Evolutionary conservation across 2,113 vertebrate species (phyloP), one percentile per base, ranked within the genome.

Genomic region (Archilochus colubris): DNA sequence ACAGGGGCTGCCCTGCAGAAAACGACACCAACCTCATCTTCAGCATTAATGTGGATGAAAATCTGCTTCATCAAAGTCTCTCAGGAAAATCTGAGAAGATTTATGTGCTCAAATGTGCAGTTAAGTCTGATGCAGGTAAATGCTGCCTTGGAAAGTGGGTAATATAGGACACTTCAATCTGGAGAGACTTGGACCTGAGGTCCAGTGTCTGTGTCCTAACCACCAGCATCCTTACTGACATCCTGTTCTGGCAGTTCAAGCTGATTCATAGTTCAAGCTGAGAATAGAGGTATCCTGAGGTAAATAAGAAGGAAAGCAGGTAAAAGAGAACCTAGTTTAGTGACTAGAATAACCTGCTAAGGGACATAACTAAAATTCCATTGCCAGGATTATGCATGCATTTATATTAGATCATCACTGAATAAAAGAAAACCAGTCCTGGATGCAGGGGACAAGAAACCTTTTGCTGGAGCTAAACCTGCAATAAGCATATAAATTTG

Each of bases 311-410:
- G 1, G 6, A 72, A 77, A 77, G 44, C 11, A 58, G 38, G 20
- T 53, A 21, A 59, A 66, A 72, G 40, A 44, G 7, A 62, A 8
- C 16, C 43, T 50, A 9, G 9, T 58, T n/a, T 16, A 48, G 20
- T 0, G 0, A 17, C 8, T 66, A 23, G 5, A 58, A 10, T 13
- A 23, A 12, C 11, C 53, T 75, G 16, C 19, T n/a, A 57, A 27
- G 22, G 11, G 40, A 14, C 38, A 57, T 8, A 53, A 28, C 12
- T 43, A 7, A 81, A 77, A 36, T 40, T 5, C 17, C 33, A 11
- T 12, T 6, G 28, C 43, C 12, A 27, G n/a, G 15, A 22, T 72
- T 57, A 61, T 25, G 11, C 44, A 24, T 46, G 21, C 9, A 38
- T 68, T 80, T 62, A 28, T 55, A 33, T 70, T 46, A 63, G 31